phyloP scores from a whole-genome alignment of 2,797 vertebrate genomes.

The Peromyscus eremicus region DNA sequence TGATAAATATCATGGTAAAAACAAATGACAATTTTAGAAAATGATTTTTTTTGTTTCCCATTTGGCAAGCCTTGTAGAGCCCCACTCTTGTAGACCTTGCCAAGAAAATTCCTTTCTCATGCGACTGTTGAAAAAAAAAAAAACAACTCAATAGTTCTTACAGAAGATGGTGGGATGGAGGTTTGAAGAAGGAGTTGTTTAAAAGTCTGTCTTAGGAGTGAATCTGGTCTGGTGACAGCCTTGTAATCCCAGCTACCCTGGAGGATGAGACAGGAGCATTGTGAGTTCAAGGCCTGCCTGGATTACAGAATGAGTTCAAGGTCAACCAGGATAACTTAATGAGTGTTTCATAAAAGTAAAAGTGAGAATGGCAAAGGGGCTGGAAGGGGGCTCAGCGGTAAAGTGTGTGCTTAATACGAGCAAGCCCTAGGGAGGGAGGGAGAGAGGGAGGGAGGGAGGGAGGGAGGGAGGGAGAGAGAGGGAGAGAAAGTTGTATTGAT shows the following conservation, averaged over 20 bases:
- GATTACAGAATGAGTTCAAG: neutral
- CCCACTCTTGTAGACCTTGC: neutral
- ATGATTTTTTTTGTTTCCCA: constrained; percentile 23
- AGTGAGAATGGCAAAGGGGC: neutral
- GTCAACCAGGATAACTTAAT: neutral
- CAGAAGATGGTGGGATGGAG: neutral
- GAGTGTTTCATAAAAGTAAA: neutral
- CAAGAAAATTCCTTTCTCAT: constrained; percentile 41
- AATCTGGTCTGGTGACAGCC: neutral
- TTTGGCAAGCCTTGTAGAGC: neutral
- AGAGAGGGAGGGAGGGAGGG: too few relatives aligned
- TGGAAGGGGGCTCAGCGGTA: neutral
- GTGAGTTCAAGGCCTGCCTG: neutral
- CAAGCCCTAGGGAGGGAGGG: neutral
- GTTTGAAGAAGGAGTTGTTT: neutral
- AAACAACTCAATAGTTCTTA: constrained; percentile 2
- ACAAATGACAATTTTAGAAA: constrained; percentile 73
- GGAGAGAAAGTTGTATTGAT: too few relatives aligned
- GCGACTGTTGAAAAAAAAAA: constrained; percentile 3
- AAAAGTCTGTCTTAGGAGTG: neutral
- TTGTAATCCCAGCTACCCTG: neutral
- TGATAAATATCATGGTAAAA: constrained; percentile 68
- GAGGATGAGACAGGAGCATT: neutral
- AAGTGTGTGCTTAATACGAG: neutral
- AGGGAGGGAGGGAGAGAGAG: neutral